Conservation (phyloP, 2,888 invertebrate species). For the Erebia ligea region DNA sequence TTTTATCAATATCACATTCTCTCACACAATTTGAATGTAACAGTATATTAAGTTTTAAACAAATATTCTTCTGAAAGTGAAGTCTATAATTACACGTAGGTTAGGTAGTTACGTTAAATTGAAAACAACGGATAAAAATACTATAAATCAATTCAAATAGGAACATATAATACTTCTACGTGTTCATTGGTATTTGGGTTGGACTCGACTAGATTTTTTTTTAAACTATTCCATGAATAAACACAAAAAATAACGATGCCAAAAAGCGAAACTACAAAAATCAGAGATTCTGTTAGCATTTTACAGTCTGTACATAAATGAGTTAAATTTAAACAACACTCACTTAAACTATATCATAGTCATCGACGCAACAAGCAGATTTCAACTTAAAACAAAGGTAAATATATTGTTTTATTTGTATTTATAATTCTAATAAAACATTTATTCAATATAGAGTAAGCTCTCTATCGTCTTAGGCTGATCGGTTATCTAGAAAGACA, state of each 20-base stretch:
- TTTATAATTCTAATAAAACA: conserved; percentile 78
- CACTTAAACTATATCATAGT: conserved; percentile 69
- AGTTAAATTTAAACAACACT: conserved; percentile 44
- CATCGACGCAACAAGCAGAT: conserved; percentile 76
- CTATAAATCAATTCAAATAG: conserved; percentile 60
- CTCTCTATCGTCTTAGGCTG: conserved; percentile 81
- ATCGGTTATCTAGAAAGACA: conserved; percentile 66
- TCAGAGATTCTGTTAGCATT: conserved; percentile 56
- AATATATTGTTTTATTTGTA: conserved; percentile 73
- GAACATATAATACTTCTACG: conserved; percentile 69
- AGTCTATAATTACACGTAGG: conserved; percentile 61
- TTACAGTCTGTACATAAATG: conserved; percentile 47
- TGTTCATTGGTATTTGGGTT: conserved; percentile 72
- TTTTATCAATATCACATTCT: conserved; percentile 65
- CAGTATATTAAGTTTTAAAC: conserved; percentile 52
- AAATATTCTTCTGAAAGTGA: conserved; percentile 60
- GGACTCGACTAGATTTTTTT: conserved; percentile 75
- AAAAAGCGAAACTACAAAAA: conserved; percentile 46
- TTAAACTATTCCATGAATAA: conserved; percentile 50
- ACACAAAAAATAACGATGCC: conserved; percentile 54
- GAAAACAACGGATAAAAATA: conserved; percentile 46
- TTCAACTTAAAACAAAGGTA: conserved; percentile 78
- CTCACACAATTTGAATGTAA: conserved; percentile 66
- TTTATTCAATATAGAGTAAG: conserved; percentile 77
- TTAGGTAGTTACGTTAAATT: conserved; percentile 50